Conservation (phyloP, 2,888 invertebrate genomes). For the Bellardia pandia region DNA sequence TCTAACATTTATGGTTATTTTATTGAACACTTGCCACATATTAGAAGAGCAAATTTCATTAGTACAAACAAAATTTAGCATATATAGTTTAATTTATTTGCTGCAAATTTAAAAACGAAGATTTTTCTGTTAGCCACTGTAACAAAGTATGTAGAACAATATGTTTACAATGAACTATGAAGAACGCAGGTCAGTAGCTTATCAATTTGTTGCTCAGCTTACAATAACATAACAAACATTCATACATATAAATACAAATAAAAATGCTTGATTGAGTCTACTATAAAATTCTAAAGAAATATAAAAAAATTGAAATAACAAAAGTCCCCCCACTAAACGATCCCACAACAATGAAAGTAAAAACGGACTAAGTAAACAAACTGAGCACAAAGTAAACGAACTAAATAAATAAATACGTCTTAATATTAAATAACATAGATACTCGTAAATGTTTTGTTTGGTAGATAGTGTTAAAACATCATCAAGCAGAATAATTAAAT, state of each 20-base stretch:
- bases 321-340: background rate
- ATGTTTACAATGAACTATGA: constrained; percentile 13
- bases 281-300: constrained; percentile 23
- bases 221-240: background rate
- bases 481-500: constrained; percentile 40
- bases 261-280: background rate
- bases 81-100: too few species aligned
- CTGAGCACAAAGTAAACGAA: constrained; percentile 1
- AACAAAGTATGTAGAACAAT: background rate
- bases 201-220: constrained; percentile 23
- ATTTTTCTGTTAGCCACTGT: background rate
- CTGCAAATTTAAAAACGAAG: too few species aligned
- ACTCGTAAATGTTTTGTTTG: background rate
- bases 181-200: constrained; percentile 45
- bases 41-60: too few species aligned
- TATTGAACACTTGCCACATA: too few species aligned
- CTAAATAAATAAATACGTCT: background rate
- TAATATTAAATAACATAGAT: background rate
- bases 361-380: constrained; percentile 32
- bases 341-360: constrained; percentile 30
- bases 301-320: constrained; percentile 1
- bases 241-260: background rate
- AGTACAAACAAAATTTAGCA: too few species aligned
- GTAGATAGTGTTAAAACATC: constrained; percentile 18
- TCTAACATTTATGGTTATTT: too few species aligned